phyloP scores from a whole-genome alignment of 1,140 invertebrate genomes.

The Aporrectodea caliginosa region DNA sequence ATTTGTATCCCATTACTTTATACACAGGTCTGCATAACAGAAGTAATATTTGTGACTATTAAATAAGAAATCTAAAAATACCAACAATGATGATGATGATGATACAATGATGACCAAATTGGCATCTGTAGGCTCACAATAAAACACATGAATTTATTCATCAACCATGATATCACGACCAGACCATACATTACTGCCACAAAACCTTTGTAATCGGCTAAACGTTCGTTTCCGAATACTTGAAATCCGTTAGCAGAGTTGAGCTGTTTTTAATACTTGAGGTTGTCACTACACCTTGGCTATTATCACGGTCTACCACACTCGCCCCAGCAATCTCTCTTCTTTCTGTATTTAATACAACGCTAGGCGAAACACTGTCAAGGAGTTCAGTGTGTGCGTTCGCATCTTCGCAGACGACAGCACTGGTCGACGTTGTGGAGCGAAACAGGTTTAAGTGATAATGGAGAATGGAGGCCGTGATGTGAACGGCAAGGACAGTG shows the following conservation, averaged over 20 bases:
- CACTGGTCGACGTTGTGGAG: not conserved
- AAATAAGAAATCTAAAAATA: too few relatives aligned
- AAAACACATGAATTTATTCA: too few relatives aligned
- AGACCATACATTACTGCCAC: too few relatives aligned
- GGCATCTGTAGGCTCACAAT: too few relatives aligned
- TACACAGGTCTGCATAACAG: too few relatives aligned
- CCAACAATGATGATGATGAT: too few relatives aligned
- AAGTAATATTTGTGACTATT: too few relatives aligned
- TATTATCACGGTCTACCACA: not conserved
- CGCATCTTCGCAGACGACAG: not conserved
- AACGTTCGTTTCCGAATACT: not conserved
- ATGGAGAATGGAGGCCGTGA: not conserved
- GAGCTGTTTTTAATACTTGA: not conserved
- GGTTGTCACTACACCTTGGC: not conserved
- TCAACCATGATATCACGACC: too few relatives aligned
- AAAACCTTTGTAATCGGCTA: not conserved
- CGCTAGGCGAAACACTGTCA: not conserved
- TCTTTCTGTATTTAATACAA: not conserved
- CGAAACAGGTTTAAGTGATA: slow-evolving; percentile 7
- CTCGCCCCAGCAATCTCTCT: not conserved
- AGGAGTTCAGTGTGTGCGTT: not conserved
- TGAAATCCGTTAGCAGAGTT: not conserved
- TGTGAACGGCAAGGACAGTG: not conserved
- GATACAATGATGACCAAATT: too few relatives aligned
- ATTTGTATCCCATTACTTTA: too few relatives aligned